Conservation (phyloP, 2,888 invertebrate genomes). For the Tenthredo distinguenda region DNA sequence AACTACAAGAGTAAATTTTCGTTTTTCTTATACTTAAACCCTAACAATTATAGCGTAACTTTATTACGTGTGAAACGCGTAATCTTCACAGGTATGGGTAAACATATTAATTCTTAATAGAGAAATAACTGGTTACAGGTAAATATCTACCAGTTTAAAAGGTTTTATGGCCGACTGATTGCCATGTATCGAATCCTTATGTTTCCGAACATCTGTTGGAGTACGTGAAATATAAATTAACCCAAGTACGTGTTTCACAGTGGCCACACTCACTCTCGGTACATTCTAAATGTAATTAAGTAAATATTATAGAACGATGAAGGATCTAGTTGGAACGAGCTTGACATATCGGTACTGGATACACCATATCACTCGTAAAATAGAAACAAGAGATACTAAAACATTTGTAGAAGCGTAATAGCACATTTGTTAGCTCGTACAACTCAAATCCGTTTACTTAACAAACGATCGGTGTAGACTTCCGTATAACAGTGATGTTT, state of each 20-base stretch:
- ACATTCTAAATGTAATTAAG: not conserved
- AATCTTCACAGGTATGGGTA: not conserved
- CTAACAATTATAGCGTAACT: not conserved
- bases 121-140: not conserved
- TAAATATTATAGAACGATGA: not conserved
- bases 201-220: not conserved
- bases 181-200: not conserved
- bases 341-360: not conserved
- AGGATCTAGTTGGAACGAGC: not conserved
- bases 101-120: not conserved
- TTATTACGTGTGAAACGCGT: not conserved
- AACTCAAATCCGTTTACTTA: constrained; percentile 12
- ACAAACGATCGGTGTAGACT: not conserved
- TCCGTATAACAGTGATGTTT: not conserved
- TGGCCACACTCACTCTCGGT: not conserved
- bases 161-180: constrained; percentile 2
- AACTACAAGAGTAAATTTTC: not conserved
- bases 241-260: not conserved
- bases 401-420: constrained; percentile 13
- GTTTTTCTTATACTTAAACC: not conserved
- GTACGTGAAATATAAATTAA: not conserved
- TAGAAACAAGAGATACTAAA: not conserved
- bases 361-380: not conserved
- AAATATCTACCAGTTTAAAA: not conserved
- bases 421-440: not conserved